Evolutionary conservation across 2,113 vertebrate species (phyloP), one percentile per base, ranked within the genome.

Genomic region (Seriola rivoliana): DNA sequence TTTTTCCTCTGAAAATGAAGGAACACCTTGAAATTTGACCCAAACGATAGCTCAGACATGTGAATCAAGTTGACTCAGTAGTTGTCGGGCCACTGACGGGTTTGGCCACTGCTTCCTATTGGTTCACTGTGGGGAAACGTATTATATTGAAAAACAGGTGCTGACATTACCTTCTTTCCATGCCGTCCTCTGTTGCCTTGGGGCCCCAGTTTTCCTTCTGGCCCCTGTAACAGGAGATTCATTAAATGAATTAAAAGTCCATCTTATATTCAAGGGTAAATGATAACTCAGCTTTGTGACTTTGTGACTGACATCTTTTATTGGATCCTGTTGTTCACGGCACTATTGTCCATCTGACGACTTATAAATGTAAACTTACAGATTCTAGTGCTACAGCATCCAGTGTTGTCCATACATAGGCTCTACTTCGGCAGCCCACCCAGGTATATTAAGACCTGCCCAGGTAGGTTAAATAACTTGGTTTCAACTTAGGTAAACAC

Each of bases 91-190:
- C 48, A 78, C 32, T 36, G 3, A 23, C 10, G 10, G 54, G 48
- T 14, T 52, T 48, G 36, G 55, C n/a, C 13, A 55, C 16, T 13
- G 14, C 12, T 72, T 60, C 25, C 42, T 44, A 48, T 4, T 54
- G 55, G 63, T 44, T 65, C 1, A 46, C 6, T 42, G 52, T 0
- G 0, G 8, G 29, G 46, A 59, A 80, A 59, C n/a, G 19, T 6
- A 16, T 29, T 23, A 19, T 25, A 32, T 11, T 46, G 25, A n/a
- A 59, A 29, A 72, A 55, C 14, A 62, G 38, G 42, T 12, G 19
- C 0, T 23, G 10, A 46, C 16, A 59, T 91, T 84, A 99, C 98
- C 96, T 99, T 99, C 94, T 97, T 99, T 77, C 98, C 98, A 46
- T 93, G 92, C 14, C 95, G 96, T 58, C 98, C 98, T 74, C 95